These are phyloP conservation scores for Amiota communis DNA, from an alignment of 2,888 invertebrate genomes.

Conservation along the genomic window DNA sequence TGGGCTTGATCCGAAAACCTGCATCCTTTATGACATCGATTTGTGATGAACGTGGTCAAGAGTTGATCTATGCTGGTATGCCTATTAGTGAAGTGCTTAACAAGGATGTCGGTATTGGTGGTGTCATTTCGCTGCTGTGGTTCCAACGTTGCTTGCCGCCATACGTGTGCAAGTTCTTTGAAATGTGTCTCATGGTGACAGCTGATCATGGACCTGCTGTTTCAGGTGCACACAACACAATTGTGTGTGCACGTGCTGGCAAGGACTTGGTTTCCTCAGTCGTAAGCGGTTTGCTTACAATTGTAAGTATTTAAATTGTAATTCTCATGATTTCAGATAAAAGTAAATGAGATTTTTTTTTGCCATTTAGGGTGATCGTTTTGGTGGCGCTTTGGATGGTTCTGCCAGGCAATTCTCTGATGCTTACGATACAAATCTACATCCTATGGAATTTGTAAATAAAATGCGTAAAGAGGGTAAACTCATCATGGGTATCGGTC, in stretches of 20 bases:
- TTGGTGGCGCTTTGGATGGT: constrained; percentile 98
- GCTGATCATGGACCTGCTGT: constrained; percentile 99
- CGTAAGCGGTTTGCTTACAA: constrained; percentile 96
- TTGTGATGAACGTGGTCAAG: constrained; percentile 98
- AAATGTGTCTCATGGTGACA: constrained; percentile 98
- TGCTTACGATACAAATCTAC: constrained; percentile 93
- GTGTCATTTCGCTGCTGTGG: constrained; percentile 97
- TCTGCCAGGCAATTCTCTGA: constrained; percentile 98
- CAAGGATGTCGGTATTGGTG: constrained; percentile 96
- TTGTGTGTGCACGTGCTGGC: constrained; percentile 97
- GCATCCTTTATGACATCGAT: constrained; percentile 99
- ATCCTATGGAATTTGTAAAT: constrained; percentile 99
- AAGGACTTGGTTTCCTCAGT: constrained; percentile 97
- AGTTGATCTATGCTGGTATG: constrained; percentile 96
- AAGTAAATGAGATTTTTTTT: background rate
- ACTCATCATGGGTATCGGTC: constrained; percentile 99
- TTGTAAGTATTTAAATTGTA: constrained; percentile 79
- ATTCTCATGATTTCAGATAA: background rate
- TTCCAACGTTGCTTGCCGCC: constrained; percentile 97
- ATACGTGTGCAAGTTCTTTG: constrained; percentile 97
- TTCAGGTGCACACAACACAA: constrained; percentile 98
- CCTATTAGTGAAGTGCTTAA: constrained; percentile 91
- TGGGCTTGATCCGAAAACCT: constrained; percentile 98
- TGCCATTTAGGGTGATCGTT: constrained; percentile 88
- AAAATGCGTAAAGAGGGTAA: constrained; percentile 97